Evolutionary conservation across 2,888 invertebrate genomes (phyloP), one percentile per base, ranked within the genome.

Genomic region (Ormyrus labotus): DNA sequence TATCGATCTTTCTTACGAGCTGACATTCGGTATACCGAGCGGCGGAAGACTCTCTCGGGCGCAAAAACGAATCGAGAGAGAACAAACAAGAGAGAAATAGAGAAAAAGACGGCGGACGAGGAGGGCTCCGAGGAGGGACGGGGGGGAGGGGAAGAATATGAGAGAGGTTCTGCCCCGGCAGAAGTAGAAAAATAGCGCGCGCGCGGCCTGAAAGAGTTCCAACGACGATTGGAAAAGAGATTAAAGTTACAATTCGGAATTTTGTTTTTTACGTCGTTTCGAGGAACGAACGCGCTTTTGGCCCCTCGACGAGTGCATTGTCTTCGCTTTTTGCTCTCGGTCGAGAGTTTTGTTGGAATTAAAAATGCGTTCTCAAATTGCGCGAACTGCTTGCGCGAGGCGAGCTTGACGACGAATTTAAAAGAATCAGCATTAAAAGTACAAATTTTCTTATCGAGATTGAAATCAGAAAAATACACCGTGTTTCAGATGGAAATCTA

Each of bases 11-110:
- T 80, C 80, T 77, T 82, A 68, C 82, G 78, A 82, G 78, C 82
- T 80, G 77, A 81, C 82, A 83, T 84, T 83, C 84, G 77, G 79
- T 81, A 82, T 84, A 82, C 82, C 74, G 81, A 78, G 58, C 79
- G 81, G 78, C 76, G 81, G 81, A 83, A 83, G 82, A 75, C 63
- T 68, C 80, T 80, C 48, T 80, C 77, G 64, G 81, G 83, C 75
- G 72, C 78, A 81, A 83, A 83, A 84, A 83, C 78, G 83, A 84
- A 85, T 83, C 79, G 63, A 64, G 19, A 77, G 67, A 53, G 71
- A 79, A 81, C 76, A 76, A 77, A 76, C 67, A 61, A 75, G 61
- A 68, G 83, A 78, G 82, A 74, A 81, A 82, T 67, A 65, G 73
- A 81, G 73, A 77, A 51, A 63, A 67, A 57, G 63, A 63, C 57